These are phyloP conservation scores for Eucera pruinosa DNA, from an alignment of 2,888 invertebrate species.

Conservation along the genomic window DNA sequence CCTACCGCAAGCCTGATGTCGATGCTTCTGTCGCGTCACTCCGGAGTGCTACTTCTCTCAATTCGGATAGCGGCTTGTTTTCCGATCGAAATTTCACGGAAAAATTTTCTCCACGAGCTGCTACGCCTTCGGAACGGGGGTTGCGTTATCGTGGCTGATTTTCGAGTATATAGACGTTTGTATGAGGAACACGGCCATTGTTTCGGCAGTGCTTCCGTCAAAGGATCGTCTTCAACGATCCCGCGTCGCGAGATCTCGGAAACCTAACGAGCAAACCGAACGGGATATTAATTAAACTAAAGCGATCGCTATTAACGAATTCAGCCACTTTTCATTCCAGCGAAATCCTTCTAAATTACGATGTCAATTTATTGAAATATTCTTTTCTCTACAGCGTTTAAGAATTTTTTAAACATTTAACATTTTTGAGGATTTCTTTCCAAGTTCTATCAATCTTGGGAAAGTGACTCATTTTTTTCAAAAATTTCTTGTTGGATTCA, in stretches of 20 bases:
- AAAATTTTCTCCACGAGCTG: constrained; percentile 27
- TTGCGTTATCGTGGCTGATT: constrained; percentile 27
- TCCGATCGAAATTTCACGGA: constrained; percentile 50
- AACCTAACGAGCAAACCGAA: constrained; percentile 28
- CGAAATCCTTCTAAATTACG: constrained; percentile 1
- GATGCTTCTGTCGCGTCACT: constrained; percentile 64
- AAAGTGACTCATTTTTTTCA: no score
- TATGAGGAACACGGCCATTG: not conserved
- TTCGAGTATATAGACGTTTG: not conserved
- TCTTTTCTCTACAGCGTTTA: no score
- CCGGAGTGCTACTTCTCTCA: constrained; percentile 63
- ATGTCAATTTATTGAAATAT: not conserved
- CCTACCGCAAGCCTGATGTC: constrained; percentile 56
- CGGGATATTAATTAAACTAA: constrained; percentile 26
- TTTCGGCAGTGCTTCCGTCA: constrained; percentile 21
- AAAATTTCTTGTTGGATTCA: constrained; percentile 2
- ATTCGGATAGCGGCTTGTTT: constrained; percentile 59
- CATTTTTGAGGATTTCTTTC: no score
- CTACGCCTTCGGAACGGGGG: not conserved
- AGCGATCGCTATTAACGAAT: constrained; percentile 23
- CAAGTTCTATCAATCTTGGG: not conserved
- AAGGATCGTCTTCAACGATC: constrained; percentile 38
- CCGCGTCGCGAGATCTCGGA: not conserved
- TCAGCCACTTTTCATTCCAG: constrained; percentile 20
- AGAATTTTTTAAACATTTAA: not conserved